These are phyloP conservation scores for Digitonthophagus gazella DNA, from an alignment of 2,888 invertebrate species.

Conservation along the genomic window DNA sequence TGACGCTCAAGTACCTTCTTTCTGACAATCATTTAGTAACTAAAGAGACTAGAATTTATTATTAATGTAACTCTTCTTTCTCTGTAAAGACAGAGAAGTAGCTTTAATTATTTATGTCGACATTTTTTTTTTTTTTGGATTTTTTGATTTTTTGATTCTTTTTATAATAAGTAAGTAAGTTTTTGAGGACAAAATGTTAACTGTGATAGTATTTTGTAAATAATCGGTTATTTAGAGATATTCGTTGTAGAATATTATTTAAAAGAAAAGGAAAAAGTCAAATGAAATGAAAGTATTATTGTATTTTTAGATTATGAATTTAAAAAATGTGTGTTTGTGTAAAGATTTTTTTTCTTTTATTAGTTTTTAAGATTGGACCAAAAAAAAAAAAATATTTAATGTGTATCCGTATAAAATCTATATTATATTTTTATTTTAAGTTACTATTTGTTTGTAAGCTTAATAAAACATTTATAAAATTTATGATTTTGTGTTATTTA, in stretches of 20 bases:
- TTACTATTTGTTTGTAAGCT: background rate
- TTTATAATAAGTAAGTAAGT: too few species aligned
- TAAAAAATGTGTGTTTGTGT: background rate
- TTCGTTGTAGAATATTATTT: background rate
- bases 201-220: background rate
- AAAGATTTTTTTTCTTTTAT: background rate
- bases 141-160: too few species aligned
- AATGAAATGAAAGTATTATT: background rate
- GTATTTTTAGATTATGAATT: too few species aligned
- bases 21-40: background rate
- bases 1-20: background rate
- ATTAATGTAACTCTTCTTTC: too few species aligned
- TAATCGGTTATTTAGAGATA: background rate
- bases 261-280: background rate
- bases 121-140: too few species aligned
- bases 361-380: background rate
- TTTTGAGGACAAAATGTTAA: background rate
- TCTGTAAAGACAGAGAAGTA: background rate
- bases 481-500: too few species aligned
- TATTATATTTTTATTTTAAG: background rate
- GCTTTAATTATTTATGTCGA: background rate
- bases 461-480: too few species aligned
- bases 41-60: background rate
- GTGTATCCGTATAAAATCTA: too few species aligned
- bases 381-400: too few species aligned